phyloP scores from a whole-genome alignment of 2,888 invertebrate species.

The Elysia crispata region DNA sequence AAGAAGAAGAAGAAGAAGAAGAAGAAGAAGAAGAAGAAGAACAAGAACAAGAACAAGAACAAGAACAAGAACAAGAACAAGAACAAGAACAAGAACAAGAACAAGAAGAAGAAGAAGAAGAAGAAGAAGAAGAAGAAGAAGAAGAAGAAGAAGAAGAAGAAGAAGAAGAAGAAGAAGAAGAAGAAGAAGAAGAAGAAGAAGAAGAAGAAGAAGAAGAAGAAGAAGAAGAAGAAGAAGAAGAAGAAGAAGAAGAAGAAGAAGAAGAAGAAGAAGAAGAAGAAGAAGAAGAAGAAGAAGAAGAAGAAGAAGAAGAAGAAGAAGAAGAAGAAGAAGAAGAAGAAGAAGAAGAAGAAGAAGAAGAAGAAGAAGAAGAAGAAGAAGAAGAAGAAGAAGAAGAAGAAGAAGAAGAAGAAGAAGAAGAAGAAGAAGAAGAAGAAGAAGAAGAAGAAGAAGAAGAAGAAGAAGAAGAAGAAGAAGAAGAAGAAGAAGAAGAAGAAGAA shows the following conservation, averaged over 20 bases:
- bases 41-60: background rate
- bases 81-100: too few species aligned
- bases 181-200: constrained; percentile 33
- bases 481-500: constrained; percentile 19
- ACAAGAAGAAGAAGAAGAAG: too few species aligned
- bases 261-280: constrained; percentile 11
- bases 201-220: constrained; percentile 20
- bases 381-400: background rate
- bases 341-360: constrained; percentile 15
- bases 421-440: background rate
- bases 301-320: background rate
- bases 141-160: constrained; percentile 19
- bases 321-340: background rate
- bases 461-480: constrained; percentile 10
- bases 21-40: background rate
- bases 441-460: constrained; percentile 23
- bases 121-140: constrained; percentile 19
- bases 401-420: background rate
- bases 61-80: background rate
- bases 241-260: background rate
- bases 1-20: background rate
- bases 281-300: background rate
- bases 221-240: background rate
- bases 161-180: constrained; percentile 30
- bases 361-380: background rate